Percentiles rank a stretch among this genome's conserved stretches.
phyloP scores from a whole-genome alignment of 1,140 invertebrate species.

The Diplogasteroides magnus region DNA sequence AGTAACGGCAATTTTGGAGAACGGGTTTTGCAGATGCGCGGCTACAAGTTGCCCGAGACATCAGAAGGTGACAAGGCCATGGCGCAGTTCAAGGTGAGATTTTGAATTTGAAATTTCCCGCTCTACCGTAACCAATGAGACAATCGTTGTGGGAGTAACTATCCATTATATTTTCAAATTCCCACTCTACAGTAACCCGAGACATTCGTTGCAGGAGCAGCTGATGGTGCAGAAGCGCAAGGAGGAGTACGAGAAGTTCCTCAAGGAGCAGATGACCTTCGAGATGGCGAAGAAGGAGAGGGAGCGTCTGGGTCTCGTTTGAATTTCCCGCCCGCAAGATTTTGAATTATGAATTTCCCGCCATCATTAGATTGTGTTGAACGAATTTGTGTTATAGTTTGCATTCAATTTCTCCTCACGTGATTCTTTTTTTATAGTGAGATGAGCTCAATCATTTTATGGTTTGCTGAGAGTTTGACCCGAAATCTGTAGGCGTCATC shows the following conservation, averaged over 20 bases:
- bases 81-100: conserved; percentile 35
- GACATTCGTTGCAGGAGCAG: conserved; percentile 28
- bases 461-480: too few relatives aligned
- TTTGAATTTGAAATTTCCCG: conserved; percentile 30
- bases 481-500: too few relatives aligned
- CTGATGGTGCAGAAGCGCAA: conserved; percentile 30
- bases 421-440: too few relatives aligned
- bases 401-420: too few relatives aligned
- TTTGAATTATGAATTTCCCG: background rate
- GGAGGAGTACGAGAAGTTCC: conserved; percentile 40
- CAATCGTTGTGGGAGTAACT: too few relatives aligned
- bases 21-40: conserved; percentile 42
- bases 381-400: too few relatives aligned
- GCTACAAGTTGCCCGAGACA: conserved; percentile 36
- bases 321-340: too few relatives aligned
- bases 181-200: conserved; percentile 25
- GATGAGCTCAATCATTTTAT: too few relatives aligned
- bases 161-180: too few relatives aligned
- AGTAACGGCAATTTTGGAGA: too few relatives aligned
- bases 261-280: conserved; percentile 44
- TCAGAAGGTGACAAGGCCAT: conserved; percentile 28
- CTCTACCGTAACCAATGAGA: too few relatives aligned
- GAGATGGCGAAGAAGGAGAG: conserved; percentile 38
- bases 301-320: conserved; percentile 6
- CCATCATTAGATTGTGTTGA: too few relatives aligned